phyloP scores from a whole-genome alignment of 2,888 invertebrate species.

The Peribatodes rhomboidaria region DNA sequence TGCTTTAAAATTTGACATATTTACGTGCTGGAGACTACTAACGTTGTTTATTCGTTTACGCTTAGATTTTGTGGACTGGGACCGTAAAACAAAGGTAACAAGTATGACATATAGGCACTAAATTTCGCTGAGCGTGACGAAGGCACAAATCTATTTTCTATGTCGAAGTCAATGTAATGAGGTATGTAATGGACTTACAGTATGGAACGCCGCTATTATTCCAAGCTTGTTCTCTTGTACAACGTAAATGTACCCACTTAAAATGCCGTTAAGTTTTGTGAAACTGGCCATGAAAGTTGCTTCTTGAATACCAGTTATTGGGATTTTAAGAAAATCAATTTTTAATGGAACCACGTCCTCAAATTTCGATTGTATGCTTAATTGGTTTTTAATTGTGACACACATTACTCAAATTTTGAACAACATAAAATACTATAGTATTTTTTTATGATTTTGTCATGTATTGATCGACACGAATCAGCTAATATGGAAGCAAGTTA shows the following conservation, averaged over 20 bases:
- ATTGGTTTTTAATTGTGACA: conserved; percentile 19
- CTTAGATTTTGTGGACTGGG: conserved; percentile 63
- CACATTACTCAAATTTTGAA: conserved; percentile 27
- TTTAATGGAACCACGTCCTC: conserved; percentile 40
- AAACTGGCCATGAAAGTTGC: conserved; percentile 54
- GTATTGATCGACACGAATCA: conserved; percentile 46
- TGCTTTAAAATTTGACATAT: conserved; percentile 68
- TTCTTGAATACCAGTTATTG: conserved; percentile 50
- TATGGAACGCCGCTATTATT: conserved; percentile 45
- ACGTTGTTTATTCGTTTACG: conserved; percentile 62
- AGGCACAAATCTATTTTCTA: conserved; percentile 44
- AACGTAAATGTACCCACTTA: conserved; percentile 55
- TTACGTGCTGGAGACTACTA: conserved; percentile 60
- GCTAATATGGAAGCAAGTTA: too few relatives aligned
- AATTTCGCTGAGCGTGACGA: conserved; percentile 38
- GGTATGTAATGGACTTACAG: conserved; percentile 38
- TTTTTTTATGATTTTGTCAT: conserved; percentile 38
- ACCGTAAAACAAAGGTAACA: conserved; percentile 56
- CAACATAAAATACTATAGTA: too few relatives aligned
- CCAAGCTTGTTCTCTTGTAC: conserved; percentile 50
- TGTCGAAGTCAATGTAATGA: conserved; percentile 42
- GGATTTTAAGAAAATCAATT: conserved; percentile 49
- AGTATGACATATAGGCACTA: conserved; percentile 31
- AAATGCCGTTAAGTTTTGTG: conserved; percentile 58
- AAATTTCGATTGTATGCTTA: conserved; percentile 18